These are phyloP conservation scores for Anisognathus igniventris DNA, from an alignment of 2,797 vertebrate genomes.

Conservation along the genomic window DNA sequence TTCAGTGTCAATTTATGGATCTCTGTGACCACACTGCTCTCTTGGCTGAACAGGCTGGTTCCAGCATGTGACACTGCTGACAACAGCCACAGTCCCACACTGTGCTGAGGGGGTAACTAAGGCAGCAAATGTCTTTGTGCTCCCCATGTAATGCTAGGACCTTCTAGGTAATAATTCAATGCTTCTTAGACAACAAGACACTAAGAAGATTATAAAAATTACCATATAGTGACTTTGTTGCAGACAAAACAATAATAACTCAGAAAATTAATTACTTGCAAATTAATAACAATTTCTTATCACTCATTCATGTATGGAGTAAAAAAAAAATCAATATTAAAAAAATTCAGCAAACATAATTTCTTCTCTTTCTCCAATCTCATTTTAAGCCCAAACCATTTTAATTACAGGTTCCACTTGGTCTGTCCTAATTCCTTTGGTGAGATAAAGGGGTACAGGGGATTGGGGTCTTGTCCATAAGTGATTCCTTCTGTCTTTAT, in stretches of 20 bases:
- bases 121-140: background rate
- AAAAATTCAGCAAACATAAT: background rate
- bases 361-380: background rate
- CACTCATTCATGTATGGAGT: background rate
- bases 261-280: background rate
- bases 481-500: background rate
- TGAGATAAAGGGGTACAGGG: background rate
- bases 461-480: fast-evolving
- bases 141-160: background rate
- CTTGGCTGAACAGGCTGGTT: background rate
- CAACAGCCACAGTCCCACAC: background rate
- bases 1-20: background rate
- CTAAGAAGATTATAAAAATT: slow-evolving; percentile 10
- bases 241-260: background rate
- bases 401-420: background rate
- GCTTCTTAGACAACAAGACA: background rate
- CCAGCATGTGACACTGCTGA: background rate
- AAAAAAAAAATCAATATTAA: background rate
- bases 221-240: background rate
- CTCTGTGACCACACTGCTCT: background rate
- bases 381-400: background rate
- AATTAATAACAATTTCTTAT: background rate
- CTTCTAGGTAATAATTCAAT: background rate
- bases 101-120: background rate
- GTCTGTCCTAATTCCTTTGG: background rate